Base-by-base conservation (phyloP, 1,140 invertebrate species). In the Drosophila grimshawi region DNA sequence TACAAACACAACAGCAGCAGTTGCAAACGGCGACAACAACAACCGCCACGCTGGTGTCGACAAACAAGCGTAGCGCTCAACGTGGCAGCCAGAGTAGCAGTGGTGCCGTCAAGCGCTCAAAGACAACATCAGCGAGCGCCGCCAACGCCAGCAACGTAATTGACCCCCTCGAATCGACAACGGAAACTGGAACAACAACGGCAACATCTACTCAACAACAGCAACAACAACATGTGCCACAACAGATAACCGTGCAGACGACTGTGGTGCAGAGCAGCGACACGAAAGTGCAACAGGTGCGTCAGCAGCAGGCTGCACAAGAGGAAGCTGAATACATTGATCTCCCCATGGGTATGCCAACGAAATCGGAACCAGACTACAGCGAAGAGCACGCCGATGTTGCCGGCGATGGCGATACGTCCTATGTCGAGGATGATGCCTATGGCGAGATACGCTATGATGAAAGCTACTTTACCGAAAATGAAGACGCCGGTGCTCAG, bases 361-460 rank as follows among this genome's bases (percentile, higher is more conserved):
- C 92, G n/a, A 92, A 92, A 83, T 90, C 92, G 27, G 92, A 92
- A 86, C 92, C 92, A 32, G 92, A 92, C 56, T 92, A 92, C 60
- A 78, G 77, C 49, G 92, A 92, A 51, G 92, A 92, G 33, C 76
- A 88, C 41, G 92, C 79, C 37, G 92, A 92, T 45, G 91, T 90
- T 27, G 91, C 77, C 5, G 92, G 91, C 39, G 85, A 92, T 52
- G 92, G 81, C 37, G 81, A 90, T n/a, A 86, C 88, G 4, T 60
- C 81, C n/a, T 92, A 92, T 62, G 92, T 92, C 30, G 92, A 92
- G 62, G 92, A 92, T 65, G 92, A 92, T 74, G 74, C 92, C 35
- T 92, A 92, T 52, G 92, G 92, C 27, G 92, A 92, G 56, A 90
- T 92, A 79, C 89, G 92, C 45, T 92, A 92, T 52, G 92, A 92